Conservation (phyloP, 35 echinoderm and acorn worm genomes). For the Lytechinus pictus region DNA sequence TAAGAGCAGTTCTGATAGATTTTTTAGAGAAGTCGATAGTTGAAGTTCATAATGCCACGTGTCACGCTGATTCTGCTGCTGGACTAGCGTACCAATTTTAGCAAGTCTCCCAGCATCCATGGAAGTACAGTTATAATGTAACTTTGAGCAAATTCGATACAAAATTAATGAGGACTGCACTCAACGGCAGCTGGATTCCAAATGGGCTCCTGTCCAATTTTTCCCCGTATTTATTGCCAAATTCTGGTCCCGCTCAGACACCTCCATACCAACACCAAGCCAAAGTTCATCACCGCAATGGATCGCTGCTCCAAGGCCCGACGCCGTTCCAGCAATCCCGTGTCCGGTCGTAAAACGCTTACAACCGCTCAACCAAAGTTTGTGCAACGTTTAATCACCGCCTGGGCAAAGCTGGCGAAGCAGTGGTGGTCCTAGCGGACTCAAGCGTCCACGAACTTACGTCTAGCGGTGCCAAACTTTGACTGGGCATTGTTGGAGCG, state of each 20-base stretch:
- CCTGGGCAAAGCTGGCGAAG: slow-evolving; percentile 40
- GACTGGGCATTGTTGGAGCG: slow-evolving; percentile 43
- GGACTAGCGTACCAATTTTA: too few relatives aligned
- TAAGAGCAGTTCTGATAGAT: too few relatives aligned
- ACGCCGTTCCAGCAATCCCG: slow-evolving; percentile 34
- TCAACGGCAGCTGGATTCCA: too few relatives aligned
- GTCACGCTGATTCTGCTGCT: too few relatives aligned
- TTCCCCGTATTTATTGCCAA: too few relatives aligned
- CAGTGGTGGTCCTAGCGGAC: slow-evolving; percentile 37
- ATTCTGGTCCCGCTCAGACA: background rate
- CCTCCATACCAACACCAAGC: slow-evolving; percentile 24
- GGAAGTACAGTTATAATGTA: too few relatives aligned
- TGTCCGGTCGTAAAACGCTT: slow-evolving; percentile 35
- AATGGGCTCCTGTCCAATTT: too few relatives aligned
- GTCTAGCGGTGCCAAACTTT: slow-evolving; percentile 44
- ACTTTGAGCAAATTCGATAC: too few relatives aligned
- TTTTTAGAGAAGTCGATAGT: too few relatives aligned
- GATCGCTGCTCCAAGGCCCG: slow-evolving; percentile 26
- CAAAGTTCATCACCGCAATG: slow-evolving; percentile 42
- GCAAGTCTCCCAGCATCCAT: too few relatives aligned
- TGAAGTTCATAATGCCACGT: too few relatives aligned
- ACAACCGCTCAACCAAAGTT: slow-evolving; percentile 42
- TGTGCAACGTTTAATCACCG: slow-evolving; percentile 47
- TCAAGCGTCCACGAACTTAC: slow-evolving; percentile 37
- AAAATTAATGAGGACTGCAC: too few relatives aligned